Conservation (phyloP, 2,888 invertebrate species). For the Parapristionchus giblindavisi region DNA sequence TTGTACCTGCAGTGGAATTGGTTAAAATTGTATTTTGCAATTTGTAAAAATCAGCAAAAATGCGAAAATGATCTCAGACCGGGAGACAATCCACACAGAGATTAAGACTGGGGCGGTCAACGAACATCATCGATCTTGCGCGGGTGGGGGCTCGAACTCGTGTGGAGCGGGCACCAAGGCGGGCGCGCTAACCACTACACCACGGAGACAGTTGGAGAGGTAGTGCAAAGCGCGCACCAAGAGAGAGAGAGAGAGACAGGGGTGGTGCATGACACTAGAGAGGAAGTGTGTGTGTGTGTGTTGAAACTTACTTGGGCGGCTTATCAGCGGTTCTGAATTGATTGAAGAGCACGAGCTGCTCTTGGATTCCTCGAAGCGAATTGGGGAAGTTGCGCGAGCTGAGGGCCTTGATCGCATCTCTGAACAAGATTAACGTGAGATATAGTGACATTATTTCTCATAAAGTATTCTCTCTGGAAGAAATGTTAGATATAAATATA, state of each 20-base stretch:
- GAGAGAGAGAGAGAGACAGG: not conserved
- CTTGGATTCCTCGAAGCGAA: slow-evolving; percentile 91
- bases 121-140: slow-evolving; percentile 23
- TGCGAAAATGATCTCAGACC: slow-evolving; percentile 27
- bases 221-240: not conserved
- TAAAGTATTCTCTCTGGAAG: too few species aligned
- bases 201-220: too few species aligned
- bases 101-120: slow-evolving; percentile 39
- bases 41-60: slow-evolving; percentile 18
- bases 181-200: slow-evolving; percentile 10
- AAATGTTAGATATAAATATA: too few species aligned
- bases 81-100: slow-evolving; percentile 33
- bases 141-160: slow-evolving; percentile 16
- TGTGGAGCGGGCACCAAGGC: not conserved
- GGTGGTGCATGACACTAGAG: too few species aligned
- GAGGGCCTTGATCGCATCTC: slow-evolving; percentile 70
- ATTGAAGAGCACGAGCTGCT: slow-evolving; percentile 87
- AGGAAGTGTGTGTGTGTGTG: not conserved
- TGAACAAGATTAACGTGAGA: slow-evolving; percentile 93
- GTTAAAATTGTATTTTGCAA: not conserved
- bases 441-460: too few species aligned
- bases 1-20: slow-evolving; percentile 79
- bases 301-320: slow-evolving; percentile 85
- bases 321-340: slow-evolving; percentile 95
- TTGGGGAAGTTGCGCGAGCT: slow-evolving; percentile 84